phyloP scores from a whole-genome alignment of 2,797 vertebrate species.

The Falco novaeseelandiae region DNA sequence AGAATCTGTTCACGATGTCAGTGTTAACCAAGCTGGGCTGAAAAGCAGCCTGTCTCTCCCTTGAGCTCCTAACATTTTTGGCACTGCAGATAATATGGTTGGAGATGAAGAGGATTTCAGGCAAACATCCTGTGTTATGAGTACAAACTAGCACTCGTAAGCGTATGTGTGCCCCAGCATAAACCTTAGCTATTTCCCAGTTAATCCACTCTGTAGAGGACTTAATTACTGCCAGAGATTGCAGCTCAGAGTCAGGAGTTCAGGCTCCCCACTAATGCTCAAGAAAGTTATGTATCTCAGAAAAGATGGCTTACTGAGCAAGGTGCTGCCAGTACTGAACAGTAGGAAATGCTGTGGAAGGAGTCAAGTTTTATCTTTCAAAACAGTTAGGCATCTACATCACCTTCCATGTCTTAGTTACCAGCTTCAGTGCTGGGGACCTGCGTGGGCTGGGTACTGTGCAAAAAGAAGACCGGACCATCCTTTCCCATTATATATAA shows the following conservation, averaged over 20 bases:
- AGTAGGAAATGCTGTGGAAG: neutral
- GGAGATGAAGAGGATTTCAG: neutral
- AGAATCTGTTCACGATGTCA: slow-evolving; percentile 4
- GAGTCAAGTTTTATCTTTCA: neutral
- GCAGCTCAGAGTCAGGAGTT: neutral
- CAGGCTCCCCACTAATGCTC: neutral
- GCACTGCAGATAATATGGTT: neutral
- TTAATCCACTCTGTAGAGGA: neutral
- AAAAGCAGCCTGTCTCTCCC: neutral
- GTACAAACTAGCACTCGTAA: neutral
- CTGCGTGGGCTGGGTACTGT: neutral
- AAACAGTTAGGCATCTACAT: neutral
- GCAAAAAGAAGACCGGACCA: neutral
- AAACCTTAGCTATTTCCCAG: neutral
- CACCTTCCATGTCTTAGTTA: neutral
- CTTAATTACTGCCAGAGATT: neutral
- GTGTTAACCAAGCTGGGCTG: neutral
- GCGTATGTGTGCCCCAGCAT: neutral
- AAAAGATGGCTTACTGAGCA: neutral
- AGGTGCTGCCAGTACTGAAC: neutral
- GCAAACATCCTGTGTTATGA: neutral
- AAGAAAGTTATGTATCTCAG: neutral
- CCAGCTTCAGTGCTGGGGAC: neutral
- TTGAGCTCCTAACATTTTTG: neutral
- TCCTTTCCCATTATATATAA: neutral